Base-by-base conservation (phyloP, 2,797 vertebrate species). In the Pangasius macronema region DNA sequence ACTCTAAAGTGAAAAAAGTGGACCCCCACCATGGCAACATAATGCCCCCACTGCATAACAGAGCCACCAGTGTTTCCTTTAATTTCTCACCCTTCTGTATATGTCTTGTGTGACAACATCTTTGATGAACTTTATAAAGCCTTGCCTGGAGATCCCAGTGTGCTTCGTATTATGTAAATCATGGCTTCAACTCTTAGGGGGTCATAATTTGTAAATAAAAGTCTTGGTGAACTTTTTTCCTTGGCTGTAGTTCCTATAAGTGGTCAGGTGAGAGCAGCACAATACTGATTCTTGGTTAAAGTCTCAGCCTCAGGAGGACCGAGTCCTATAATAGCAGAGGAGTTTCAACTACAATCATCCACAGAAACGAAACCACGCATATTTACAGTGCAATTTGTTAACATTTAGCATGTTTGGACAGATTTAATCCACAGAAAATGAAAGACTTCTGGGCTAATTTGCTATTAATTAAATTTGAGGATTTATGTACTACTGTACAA, bases 181-280 rank as follows among this genome's bases (percentile, higher is more conserved):
- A 4, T 2, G 1, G 11, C 39, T 46, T 42, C 39, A 42, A 42
- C 36, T 3, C 11, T 51, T 27, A n/a, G 2, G 13, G 4, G 5
- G n/a, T 27, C 42, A 49, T n/a, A 11, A n/a, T 49, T 53, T 33
- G 5, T 36, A 36, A 59, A 39, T 36, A 36, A 59, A 59, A 33
- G 20, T 59, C 33, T 39, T 13, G 5, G 22, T 33, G 39, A 80
- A 24, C 24, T 10, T 82, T 67, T 3, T 46, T 36, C 13, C 77
- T 20, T 59, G 2, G 2, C 33, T 81, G 20, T 39, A 39, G 79
- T 36, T 59, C 55, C 79, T 27, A 24, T 39, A 79, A 36, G 30
- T 80, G 30, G 9, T 57, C 86, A 87, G 5, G 2, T 5, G 86
- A 55, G 82, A 39, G 80, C 70, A 83, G 57, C 57, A 83, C 5